These are phyloP conservation scores for Melinaea menophilus DNA, from an alignment of 2,888 invertebrate species.

Conservation along the genomic window DNA sequence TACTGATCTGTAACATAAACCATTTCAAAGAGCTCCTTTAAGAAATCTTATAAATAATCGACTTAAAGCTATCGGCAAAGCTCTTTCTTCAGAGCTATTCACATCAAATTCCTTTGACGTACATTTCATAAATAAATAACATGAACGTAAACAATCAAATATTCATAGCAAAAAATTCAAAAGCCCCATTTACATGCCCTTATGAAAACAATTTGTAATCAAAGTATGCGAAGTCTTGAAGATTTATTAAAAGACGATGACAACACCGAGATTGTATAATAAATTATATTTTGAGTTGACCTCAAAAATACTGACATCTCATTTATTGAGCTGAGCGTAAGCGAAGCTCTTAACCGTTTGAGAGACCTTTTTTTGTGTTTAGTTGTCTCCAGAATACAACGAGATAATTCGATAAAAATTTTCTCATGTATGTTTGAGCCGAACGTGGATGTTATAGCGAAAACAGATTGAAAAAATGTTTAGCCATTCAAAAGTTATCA, in stretches of 20 bases:
- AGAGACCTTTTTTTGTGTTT: too few relatives aligned
- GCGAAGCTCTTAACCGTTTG: too few relatives aligned
- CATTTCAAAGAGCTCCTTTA: background rate
- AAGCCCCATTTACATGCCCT: constrained; percentile 2
- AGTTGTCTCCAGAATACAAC: too few relatives aligned
- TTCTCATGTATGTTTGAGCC: too few relatives aligned
- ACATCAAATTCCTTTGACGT: background rate
- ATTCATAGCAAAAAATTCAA: constrained; percentile 1
- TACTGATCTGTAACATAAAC: too few relatives aligned
- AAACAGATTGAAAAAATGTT: too few relatives aligned
- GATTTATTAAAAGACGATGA: background rate
- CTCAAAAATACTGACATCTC: background rate
- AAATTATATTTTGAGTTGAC: background rate
- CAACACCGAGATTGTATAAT: background rate
- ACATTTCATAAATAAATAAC: constrained; percentile 3
- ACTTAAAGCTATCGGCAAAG: too few relatives aligned
- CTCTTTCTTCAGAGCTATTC: too few relatives aligned
- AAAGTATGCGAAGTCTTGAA: background rate
- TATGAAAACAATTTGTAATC: background rate
- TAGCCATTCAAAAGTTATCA: too few relatives aligned
- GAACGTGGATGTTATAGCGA: too few relatives aligned
- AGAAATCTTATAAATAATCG: background rate
- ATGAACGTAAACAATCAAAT: background rate
- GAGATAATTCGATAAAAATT: too few relatives aligned
- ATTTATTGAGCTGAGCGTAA: background rate